Base-by-base conservation (phyloP, 2,888 invertebrate genomes). In the Pterobdella sp. region DNA sequence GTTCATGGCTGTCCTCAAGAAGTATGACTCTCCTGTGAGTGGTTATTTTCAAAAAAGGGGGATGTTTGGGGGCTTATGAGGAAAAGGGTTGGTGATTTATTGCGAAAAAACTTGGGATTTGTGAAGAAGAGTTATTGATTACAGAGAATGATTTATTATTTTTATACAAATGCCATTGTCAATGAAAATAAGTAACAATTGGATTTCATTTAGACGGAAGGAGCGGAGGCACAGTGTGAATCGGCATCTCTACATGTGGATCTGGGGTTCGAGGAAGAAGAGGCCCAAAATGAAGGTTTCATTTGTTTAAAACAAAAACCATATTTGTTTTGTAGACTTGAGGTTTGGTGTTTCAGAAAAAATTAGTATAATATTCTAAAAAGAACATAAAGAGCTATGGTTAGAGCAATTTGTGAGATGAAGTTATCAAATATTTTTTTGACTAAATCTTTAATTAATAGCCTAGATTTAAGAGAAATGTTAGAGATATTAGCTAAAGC, bases 1-100 rank as follows among this genome's bases (percentile, higher is more conserved):
- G 83, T 98, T 96, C 83, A 94, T 98, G 93, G 92, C 91, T 76
- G 93, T 93, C 29, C 93, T 98, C 80, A 91, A 91, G 81, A 88
- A 88, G 83, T 88, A 87, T 80, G 88, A 88, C 81, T 52, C 73
- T 18, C 67, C 65, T 74, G 76, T 76, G 42, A 10, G 69, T 65
- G 36, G 64, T 29, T 1, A 22, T 70, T 14, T 14, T 7, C 3
- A 65, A 2, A 34, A 65, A 29, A 34, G n/a, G 14, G 35, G 32
- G 32, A 34, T 34, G 65, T 18, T 29, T 3, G 35, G 35, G 14
- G 35, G 31, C 22, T 34, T 7, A 34, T 34, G 65, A 31, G 65
- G 14, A 34, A 29, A 18, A 29, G 65, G 4, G 60, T 22, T 14
- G 60, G 60, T 75, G 76, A 74, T 31, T 18, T 63, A 63, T 32